phyloP scores from a whole-genome alignment of 2,888 invertebrate genomes.

The Pomacea canaliculata region DNA sequence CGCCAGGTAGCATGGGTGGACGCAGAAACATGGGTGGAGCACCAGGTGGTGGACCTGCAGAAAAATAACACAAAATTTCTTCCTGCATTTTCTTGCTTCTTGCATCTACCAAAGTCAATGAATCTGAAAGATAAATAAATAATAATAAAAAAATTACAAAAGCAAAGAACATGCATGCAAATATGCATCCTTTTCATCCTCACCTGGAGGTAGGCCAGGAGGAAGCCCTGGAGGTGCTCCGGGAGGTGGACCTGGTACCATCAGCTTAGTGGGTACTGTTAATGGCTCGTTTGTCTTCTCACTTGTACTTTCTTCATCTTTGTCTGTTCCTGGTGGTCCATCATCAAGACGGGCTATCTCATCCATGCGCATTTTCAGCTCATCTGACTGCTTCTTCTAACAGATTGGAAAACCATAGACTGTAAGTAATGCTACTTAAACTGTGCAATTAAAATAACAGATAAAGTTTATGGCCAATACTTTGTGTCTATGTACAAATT shows the following conservation, averaged over 20 bases:
- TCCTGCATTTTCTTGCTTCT: neutral
- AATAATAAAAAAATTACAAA: too few species aligned
- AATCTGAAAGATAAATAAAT: too few species aligned
- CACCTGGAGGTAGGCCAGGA: constrained; percentile 57
- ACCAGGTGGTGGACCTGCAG: constrained; percentile 72
- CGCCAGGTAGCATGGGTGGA: constrained; percentile 58
- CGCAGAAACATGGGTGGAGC: constrained; percentile 73
- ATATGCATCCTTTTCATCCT: neutral
- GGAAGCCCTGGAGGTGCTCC: constrained; percentile 59
- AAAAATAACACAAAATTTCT: neutral
- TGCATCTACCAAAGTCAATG: too few species aligned
- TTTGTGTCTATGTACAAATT: neutral
- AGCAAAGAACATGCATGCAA: too few species aligned
- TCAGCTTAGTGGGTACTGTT: constrained; percentile 28
- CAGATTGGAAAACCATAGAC: neutral
- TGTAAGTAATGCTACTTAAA: neutral
- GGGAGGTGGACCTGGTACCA: constrained; percentile 57
- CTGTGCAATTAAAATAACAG: neutral
- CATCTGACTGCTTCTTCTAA: constrained; percentile 13
- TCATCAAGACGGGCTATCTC: constrained; percentile 34
- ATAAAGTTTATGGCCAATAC: neutral
- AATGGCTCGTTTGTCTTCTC: constrained; percentile 31
- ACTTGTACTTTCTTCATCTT: constrained; percentile 29
- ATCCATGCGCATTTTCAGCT: constrained; percentile 23
- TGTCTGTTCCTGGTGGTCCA: constrained; percentile 31